Percentiles rank a stretch among this genome's conserved stretches.
These are phyloP conservation scores for Corvus cornix DNA, from an alignment of 2,113 vertebrate species.

Conservation along the genomic window DNA sequence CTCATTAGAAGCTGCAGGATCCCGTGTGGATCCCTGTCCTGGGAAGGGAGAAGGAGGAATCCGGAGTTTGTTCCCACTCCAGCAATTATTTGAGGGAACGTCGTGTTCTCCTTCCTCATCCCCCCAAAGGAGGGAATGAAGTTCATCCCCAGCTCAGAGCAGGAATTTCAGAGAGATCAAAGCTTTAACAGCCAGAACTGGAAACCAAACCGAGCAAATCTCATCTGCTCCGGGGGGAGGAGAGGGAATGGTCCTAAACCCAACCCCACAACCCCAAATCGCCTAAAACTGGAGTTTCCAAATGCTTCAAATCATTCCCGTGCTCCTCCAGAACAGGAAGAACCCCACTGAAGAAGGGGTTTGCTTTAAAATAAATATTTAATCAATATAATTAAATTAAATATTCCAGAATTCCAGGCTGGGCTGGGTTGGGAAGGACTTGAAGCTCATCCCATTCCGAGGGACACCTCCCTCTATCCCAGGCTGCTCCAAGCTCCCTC, in stretches of 20 bases:
- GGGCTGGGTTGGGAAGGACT: neutral
- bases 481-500: neutral
- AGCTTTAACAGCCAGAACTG: neutral
- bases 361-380: neutral
- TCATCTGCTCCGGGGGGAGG: neutral
- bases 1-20: neutral
- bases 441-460: neutral
- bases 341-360: neutral
- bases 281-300: neutral
- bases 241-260: neutral
- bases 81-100: neutral
- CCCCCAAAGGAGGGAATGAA: fast-evolving
- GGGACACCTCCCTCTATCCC: neutral
- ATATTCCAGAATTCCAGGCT: neutral
- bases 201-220: neutral
- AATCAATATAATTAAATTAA: too few species aligned
- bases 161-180: neutral
- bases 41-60: neutral
- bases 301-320: neutral
- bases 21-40: neutral
- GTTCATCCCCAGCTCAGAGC: neutral
- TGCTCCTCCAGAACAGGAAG: neutral
- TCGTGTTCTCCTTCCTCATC: neutral
- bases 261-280: too few species aligned
- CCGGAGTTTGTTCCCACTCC: neutral